Evolutionary conservation across 2,888 invertebrate genomes (phyloP).

Genomic region (Rosalia funebris): DNA sequence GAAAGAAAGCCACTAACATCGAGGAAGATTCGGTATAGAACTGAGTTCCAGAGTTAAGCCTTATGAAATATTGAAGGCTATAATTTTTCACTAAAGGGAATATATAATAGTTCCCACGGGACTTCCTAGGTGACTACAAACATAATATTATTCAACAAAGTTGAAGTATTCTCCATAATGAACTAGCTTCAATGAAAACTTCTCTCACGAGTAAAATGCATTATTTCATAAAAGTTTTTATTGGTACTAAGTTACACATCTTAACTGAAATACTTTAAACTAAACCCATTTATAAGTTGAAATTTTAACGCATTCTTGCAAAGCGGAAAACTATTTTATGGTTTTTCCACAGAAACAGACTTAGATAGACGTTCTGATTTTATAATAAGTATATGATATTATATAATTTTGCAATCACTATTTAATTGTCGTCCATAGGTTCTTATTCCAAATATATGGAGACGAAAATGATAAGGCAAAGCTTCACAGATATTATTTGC

Average conservation of each 20-base stretch:
- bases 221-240: slow-evolving; percentile 39
- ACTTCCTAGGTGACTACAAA: slow-evolving; percentile 40
- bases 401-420: too few species aligned
- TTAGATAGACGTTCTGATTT: neutral
- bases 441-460: too few species aligned
- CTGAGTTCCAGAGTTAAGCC: slow-evolving; percentile 30
- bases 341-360: neutral
- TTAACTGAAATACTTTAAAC: slow-evolving; percentile 27
- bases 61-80: slow-evolving; percentile 37
- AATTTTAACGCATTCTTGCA: slow-evolving; percentile 2
- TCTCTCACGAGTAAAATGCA: slow-evolving; percentile 39
- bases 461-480: too few species aligned
- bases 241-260: slow-evolving; percentile 33
- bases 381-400: too few species aligned
- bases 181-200: slow-evolving; percentile 40
- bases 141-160: slow-evolving; percentile 46
- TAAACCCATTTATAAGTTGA: slow-evolving; percentile 23
- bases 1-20: neutral
- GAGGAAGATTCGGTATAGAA: slow-evolving; percentile 23
- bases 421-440: too few species aligned
- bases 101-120: slow-evolving; percentile 42
- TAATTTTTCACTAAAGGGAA: slow-evolving; percentile 41
- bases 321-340: neutral
- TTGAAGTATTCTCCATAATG: slow-evolving; percentile 44
- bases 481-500: too few species aligned